Evolutionary conservation across 2,797 vertebrate species (phyloP), one percentile per base, ranked within the genome.

Genomic region (Bothrops alternatus): DNA sequence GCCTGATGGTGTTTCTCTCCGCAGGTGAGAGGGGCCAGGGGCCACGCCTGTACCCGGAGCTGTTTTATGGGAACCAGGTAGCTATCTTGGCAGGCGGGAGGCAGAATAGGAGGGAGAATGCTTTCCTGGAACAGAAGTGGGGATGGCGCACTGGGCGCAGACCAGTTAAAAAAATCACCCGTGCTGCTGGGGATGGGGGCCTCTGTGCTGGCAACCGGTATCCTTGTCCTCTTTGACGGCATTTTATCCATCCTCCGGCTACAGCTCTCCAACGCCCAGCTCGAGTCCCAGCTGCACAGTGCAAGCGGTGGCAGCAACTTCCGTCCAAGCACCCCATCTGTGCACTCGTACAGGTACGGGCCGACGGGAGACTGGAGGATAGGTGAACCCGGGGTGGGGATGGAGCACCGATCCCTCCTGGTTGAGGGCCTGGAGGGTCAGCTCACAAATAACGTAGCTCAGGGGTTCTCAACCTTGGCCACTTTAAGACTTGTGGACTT

Each of bases 291-390:
- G 25, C 93, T 97, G 69, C 96, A 97, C 26, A 91, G 92, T 10
- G 93, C 25, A 86, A 95, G 6, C 5, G 96, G 96, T 47, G 94
- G 10, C n/a, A 95, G 94, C 87, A 95, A 95, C 92, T 97, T 96
- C 95, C 96, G 97, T 32, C 96, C 97, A 26, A 96, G 96, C 82
- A 97, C 97, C 37, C 97, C 97, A 1, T 97, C 97, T 2, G 73
- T 97, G 91, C 96, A 97, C 89, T 93, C 96, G 4, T 97, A 96
- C 94, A 97, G 97, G 97, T 97, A 92, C 88, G 1, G 65, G 69
- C n/a, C 0, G 89, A 89, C 53, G 2, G 20, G 6, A 26, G 42
- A 58, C 0, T 3, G 0, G 50, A 1, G 14, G 32, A 10, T 3
- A 14, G 57, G 57, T 16, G 3, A 3, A 8, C 1, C 28, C 7